These are phyloP conservation scores for Falco novaeseelandiae DNA, from an alignment of 2,797 vertebrate genomes.

Conservation along the genomic window DNA sequence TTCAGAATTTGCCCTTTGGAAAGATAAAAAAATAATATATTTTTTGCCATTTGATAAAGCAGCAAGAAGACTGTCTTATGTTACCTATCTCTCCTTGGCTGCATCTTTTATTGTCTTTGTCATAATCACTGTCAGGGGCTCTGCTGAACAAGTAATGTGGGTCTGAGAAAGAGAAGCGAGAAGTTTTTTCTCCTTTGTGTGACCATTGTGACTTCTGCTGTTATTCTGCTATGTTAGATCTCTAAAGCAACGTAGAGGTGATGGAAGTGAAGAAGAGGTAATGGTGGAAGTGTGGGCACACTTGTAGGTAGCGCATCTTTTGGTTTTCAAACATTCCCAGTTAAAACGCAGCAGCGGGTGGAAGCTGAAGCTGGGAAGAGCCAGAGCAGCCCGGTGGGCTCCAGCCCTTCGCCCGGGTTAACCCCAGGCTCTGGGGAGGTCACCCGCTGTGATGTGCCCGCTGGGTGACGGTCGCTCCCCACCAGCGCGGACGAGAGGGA, in stretches of 20 bases:
- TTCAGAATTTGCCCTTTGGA: background rate
- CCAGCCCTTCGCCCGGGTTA: background rate
- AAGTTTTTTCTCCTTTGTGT: background rate
- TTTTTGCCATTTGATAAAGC: background rate
- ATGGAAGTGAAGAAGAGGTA: background rate
- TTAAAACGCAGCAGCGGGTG: background rate
- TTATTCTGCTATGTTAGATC: background rate
- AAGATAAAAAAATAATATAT: background rate
- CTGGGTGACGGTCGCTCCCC: rapidly evolving
- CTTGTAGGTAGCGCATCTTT: background rate
- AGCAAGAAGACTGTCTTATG: background rate
- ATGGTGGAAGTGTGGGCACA: rapidly evolving
- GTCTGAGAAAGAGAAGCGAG: background rate
- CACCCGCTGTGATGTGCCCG: background rate
- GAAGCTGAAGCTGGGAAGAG: background rate
- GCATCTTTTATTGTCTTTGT: background rate
- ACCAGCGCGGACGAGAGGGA: background rate
- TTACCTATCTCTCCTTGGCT: background rate
- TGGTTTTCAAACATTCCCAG: background rate
- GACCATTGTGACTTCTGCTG: background rate
- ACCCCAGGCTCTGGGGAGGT: background rate
- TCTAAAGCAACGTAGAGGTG: background rate
- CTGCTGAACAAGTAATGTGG: background rate
- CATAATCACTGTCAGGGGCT: background rate
- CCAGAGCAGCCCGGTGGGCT: rapidly evolving